These are phyloP conservation scores for Gambelia wislizenii DNA, from an alignment of 2,797 vertebrate species.

Conservation along the genomic window DNA sequence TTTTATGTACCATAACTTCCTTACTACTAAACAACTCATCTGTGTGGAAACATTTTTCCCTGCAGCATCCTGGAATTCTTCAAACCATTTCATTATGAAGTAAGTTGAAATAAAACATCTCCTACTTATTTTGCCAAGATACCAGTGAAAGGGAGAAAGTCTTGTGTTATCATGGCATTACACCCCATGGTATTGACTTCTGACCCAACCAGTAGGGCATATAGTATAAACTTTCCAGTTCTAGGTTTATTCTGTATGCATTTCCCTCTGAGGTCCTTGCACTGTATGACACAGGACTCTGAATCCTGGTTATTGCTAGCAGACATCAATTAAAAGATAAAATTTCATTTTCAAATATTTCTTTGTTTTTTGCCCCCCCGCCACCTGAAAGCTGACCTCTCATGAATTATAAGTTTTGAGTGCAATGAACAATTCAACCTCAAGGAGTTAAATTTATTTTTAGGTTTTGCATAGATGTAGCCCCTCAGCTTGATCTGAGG, in stretches of 20 bases:
- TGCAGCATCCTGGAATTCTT: background rate
- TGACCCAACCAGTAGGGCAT: conserved; percentile 12
- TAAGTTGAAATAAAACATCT: conserved; percentile 19
- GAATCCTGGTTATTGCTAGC: conserved; percentile 27
- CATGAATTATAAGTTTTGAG: conserved; percentile 66
- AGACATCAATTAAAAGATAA: background rate
- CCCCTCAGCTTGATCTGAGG: conserved; percentile 53
- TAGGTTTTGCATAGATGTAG: conserved; percentile 35
- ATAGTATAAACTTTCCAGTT: background rate
- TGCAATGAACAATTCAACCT: conserved; percentile 50
- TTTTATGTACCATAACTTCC: background rate
- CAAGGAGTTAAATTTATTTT: conserved; percentile 62
- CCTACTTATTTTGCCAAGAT: background rate
- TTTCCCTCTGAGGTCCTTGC: conserved; percentile 15
- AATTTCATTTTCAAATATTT: conserved; percentile 46
- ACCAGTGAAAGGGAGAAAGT: background rate
- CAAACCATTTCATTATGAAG: conserved; percentile 26
- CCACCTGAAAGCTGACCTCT: conserved; percentile 23
- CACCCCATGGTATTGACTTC: background rate
- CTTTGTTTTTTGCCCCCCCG: conserved; percentile 5
- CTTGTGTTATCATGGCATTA: background rate
- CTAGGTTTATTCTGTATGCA: conserved; percentile 23
- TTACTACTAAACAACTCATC: background rate
- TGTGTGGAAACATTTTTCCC: conserved; percentile 18
- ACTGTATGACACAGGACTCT: conserved; percentile 8